Conservation (phyloP, 2,113 vertebrate species). For the Boleophthalmus pectinirostris region DNA sequence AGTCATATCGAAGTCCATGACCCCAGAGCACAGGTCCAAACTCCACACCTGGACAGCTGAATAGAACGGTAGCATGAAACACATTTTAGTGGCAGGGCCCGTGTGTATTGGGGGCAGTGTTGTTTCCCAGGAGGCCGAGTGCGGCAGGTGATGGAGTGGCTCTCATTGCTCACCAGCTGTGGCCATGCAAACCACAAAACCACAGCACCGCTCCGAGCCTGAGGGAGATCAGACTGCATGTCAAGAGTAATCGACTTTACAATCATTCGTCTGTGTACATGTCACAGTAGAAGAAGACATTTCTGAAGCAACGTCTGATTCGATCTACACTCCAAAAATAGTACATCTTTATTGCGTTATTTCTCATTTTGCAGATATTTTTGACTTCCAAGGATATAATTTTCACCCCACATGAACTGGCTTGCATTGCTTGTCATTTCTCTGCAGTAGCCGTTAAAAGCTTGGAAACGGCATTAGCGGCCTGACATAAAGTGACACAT, state of each 20-base stretch:
- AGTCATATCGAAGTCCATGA: background rate
- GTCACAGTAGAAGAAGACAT: background rate
- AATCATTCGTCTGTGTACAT: background rate
- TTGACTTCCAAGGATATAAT: background rate
- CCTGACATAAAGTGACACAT: background rate
- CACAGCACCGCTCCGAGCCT: constrained; percentile 17
- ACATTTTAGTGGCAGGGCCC: background rate
- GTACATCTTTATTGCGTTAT: background rate
- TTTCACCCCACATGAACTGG: background rate
- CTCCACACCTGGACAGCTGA: background rate
- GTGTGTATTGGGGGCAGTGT: constrained; percentile 21
- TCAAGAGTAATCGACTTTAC: background rate
- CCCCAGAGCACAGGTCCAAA: background rate
- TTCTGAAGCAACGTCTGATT: background rate
- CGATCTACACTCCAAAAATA: background rate
- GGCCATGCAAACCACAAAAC: constrained; percentile 38
- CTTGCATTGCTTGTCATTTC: background rate
- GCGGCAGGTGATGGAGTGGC: constrained; percentile 53
- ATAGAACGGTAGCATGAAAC: background rate
- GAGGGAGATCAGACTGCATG: constrained; percentile 39
- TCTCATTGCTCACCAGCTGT: constrained; percentile 52
- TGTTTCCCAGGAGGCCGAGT: constrained; percentile 34
- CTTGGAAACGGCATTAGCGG: background rate
- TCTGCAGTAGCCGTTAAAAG: background rate
- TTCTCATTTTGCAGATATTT: background rate